phyloP scores from a whole-genome alignment of 2,113 vertebrate genomes.

The Melospiza georgiana region DNA sequence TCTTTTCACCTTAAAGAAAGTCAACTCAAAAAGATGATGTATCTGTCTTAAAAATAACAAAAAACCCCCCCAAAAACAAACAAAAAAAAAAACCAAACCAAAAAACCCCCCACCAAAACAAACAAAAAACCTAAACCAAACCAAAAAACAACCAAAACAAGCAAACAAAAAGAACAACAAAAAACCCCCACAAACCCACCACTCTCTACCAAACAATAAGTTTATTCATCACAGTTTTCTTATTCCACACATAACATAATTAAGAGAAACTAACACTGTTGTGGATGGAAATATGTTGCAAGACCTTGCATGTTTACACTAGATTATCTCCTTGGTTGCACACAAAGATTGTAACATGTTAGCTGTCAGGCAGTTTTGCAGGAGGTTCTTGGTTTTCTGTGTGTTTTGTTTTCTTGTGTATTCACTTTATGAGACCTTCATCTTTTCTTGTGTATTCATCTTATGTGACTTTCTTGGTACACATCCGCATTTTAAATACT shows the following conservation, averaged over 20 bases:
- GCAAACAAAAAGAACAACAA: no score
- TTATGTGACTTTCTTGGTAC: neutral
- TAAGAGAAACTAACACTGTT: neutral
- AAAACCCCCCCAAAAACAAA: no score
- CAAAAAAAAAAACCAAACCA: no score
- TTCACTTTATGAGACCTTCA: no score
- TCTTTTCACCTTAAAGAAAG: neutral
- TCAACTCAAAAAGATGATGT: neutral
- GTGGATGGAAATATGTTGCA: neutral
- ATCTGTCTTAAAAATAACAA: neutral
- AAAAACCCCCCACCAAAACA: neutral
- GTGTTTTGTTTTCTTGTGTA: neutral
- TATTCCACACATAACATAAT: neutral
- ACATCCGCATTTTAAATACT: neutral
- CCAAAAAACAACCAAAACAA: no score
- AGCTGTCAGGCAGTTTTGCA: accelerated
- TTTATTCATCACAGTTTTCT: neutral
- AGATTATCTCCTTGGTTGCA: neutral
- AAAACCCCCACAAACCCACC: neutral
- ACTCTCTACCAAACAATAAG: accelerated
- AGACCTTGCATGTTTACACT: neutral
- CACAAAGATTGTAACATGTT: neutral
- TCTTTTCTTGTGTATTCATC: no score
- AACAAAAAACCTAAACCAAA: neutral
- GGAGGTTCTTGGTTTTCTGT: neutral